A percentile compares a stretch with the other conserved stretches of the same genome.
phyloP scores from a whole-genome alignment of 2,797 vertebrate species.

The Typhlichthys eigenmanni region DNA sequence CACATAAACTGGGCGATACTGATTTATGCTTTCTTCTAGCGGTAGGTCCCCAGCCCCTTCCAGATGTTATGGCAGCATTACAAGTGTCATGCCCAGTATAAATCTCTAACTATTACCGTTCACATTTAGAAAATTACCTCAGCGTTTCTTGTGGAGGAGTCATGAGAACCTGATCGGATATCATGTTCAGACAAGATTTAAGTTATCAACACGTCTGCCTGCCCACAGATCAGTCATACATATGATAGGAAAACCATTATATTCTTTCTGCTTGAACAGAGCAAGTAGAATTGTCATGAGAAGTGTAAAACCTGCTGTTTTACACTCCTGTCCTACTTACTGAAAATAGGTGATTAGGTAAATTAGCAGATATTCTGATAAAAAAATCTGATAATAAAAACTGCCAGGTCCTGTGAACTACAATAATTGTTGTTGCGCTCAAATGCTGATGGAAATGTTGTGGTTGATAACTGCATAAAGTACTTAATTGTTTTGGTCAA shows the following conservation, averaged over 20 bases:
- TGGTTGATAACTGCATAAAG: constrained; percentile 24
- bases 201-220: constrained; percentile 21
- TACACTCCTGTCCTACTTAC: constrained; percentile 22
- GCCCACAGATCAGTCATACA: constrained; percentile 36
- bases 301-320: constrained; percentile 1
- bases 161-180: constrained; percentile 63
- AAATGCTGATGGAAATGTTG: constrained; percentile 21
- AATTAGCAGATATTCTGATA: constrained; percentile 42
- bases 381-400: constrained; percentile 37
- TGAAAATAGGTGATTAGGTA: constrained; percentile 22
- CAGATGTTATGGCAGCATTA: constrained; percentile 73
- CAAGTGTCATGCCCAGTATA: constrained; percentile 68
- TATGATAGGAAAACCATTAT: constrained; percentile 25
- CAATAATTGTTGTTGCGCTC: constrained; percentile 27
- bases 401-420: constrained; percentile 13
- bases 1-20: constrained; percentile 60
- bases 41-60: constrained; percentile 53
- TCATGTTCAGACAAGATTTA: constrained; percentile 60
- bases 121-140: constrained; percentile 69
- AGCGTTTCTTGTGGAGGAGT: constrained; percentile 52
- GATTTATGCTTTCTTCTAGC: constrained; percentile 62
- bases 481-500: constrained; percentile 16
- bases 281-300: constrained; percentile 6
- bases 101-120: constrained; percentile 64
- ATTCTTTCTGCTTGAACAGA: constrained; percentile 38